Percentiles rank a stretch among this genome's conserved stretches.
These are phyloP conservation scores for Brachionus asplanchnoidis DNA, from an alignment of 1,140 invertebrate species.

Conservation along the genomic window DNA sequence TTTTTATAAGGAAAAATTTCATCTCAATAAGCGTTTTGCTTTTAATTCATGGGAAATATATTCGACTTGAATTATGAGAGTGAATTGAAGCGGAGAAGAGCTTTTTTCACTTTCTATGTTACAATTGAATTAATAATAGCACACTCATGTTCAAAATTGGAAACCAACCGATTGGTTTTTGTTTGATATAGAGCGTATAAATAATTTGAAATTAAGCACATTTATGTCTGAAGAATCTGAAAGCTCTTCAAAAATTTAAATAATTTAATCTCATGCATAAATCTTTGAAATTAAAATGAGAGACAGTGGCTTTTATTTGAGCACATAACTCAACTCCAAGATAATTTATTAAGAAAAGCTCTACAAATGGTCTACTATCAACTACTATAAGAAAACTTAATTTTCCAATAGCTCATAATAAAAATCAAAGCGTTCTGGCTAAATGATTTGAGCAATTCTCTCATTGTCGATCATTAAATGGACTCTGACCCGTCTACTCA, in stretches of 20 bases:
- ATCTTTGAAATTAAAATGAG: neutral
- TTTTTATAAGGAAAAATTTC: neutral
- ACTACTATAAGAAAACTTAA: neutral
- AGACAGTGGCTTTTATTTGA: neutral
- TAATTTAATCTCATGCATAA: neutral
- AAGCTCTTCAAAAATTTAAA: neutral
- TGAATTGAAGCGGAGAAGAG: neutral
- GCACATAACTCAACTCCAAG: neutral
- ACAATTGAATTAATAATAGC: neutral
- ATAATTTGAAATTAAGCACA: constrained; percentile 4
- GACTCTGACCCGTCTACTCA: neutral
- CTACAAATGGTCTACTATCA: neutral
- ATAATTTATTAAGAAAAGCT: neutral
- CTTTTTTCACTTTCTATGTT: neutral
- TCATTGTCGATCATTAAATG: neutral
- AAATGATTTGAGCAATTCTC: neutral
- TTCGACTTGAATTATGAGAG: neutral
- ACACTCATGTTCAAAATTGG: neutral
- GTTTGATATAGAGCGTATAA: neutral
- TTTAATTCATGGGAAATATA: neutral
- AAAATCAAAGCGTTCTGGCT: neutral
- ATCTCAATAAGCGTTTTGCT: neutral
- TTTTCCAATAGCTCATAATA: neutral
- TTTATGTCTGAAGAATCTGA: constrained; percentile 1
- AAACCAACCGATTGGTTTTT: neutral